Evolutionary conservation across 2,797 vertebrate species (phyloP).

Genomic region (Amblyopsis hoosieri): DNA sequence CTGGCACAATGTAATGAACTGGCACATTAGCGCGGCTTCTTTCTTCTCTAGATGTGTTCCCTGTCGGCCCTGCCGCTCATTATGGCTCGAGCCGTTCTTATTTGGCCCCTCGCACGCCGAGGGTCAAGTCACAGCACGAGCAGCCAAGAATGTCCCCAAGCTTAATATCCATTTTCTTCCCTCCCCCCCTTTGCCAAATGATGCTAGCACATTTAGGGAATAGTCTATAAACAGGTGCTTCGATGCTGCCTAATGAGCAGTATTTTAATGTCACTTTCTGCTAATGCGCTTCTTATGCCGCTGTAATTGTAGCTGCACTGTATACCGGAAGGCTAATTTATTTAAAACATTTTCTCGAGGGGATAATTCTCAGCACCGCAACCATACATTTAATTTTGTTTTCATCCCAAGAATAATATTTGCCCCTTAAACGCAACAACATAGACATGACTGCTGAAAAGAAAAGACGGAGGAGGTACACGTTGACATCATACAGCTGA

Average conservation of each 20-base stretch:
- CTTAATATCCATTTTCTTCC: conserved; percentile 28
- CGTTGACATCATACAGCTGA: conserved; percentile 18
- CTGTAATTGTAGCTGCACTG: conserved; percentile 1
- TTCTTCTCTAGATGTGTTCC: conserved; percentile 38
- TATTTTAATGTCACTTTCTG: conserved; percentile 42
- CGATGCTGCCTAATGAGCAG: conserved; percentile 40
- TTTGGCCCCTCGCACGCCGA: conserved; percentile 38
- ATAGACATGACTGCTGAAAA: conserved; percentile 1
- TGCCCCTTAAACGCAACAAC: not conserved
- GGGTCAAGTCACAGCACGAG: conserved; percentile 29
- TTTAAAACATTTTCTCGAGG: not conserved
- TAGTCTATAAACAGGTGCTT: conserved; percentile 41
- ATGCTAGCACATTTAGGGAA: not conserved
- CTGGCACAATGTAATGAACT: conserved; percentile 70
- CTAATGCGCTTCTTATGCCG: conserved; percentile 23
- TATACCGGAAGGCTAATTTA: not conserved
- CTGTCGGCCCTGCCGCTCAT: conserved; percentile 50
- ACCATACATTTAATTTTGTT: conserved; percentile 1
- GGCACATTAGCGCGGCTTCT: conserved; percentile 58
- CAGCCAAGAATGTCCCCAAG: conserved; percentile 35
- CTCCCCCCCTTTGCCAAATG: conserved; percentile 2
- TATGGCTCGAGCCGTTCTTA: conserved; percentile 49
- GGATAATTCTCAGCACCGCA: conserved; percentile 12
- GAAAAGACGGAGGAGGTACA: conserved; percentile 1
- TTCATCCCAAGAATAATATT: not conserved